Percentiles rank a stretch among this genome's conserved stretches.
phyloP scores from a whole-genome alignment of 1,140 invertebrate genomes.

The Saxidomus purpurata region DNA sequence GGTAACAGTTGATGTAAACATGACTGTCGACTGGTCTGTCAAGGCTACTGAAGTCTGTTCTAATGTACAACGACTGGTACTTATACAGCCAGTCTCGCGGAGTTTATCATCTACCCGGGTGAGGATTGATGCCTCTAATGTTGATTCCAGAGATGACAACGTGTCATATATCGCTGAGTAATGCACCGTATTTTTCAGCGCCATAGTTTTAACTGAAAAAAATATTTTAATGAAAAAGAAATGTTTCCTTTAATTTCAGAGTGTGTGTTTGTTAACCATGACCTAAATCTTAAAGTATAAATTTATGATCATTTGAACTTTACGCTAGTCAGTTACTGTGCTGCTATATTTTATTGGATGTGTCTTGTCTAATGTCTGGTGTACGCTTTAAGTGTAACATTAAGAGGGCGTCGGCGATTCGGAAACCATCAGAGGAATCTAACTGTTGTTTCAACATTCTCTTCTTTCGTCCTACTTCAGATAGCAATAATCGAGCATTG shows the following conservation, averaged over 20 bases:
- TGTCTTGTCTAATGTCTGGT: no score
- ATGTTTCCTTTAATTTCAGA: neutral
- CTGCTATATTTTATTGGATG: no score
- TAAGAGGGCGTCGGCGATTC: no score
- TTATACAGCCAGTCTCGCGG: neutral
- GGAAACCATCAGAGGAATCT: no score
- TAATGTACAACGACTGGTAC: neutral
- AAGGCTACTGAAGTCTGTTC: neutral
- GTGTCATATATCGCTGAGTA: neutral
- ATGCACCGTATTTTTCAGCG: neutral
- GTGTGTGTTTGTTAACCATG: no score
- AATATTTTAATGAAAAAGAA: neutral
- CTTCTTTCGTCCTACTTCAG: no score
- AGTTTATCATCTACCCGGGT: neutral
- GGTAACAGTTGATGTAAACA: neutral
- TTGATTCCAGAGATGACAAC: neutral
- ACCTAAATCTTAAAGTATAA: no score
- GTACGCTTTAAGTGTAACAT: no score
- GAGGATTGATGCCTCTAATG: neutral
- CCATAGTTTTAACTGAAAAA: neutral
- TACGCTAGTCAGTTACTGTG: no score
- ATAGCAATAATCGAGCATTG: no score
- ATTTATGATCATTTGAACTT: no score
- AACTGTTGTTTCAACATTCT: no score
- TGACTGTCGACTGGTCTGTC: neutral